Base-by-base conservation (phyloP, 2,888 invertebrate species). In the Tanaodytes sp. region DNA sequence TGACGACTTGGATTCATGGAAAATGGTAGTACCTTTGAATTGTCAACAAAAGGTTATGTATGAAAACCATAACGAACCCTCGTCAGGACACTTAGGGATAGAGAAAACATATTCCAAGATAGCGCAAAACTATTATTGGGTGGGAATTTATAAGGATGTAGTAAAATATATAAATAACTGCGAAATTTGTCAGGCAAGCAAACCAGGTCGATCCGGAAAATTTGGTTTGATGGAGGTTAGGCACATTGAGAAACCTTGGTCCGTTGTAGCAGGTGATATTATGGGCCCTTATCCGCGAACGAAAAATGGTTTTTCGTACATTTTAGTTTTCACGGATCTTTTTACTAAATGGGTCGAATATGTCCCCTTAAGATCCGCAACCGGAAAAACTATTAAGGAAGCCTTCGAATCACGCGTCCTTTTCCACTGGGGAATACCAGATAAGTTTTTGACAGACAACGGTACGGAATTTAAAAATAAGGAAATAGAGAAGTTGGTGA, bases 41-140 rank as follows among this genome's bases (percentile, higher is more conserved):
- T 1, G 2, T 12, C 5, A 3, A 15, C 2, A 2, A 3, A n/a
- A 37, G 9, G 15, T 37, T 19, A 40, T 40, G 40, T 11, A 19
- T 8, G 40, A 40, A 9, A 19, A 19, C 19, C 19, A 40, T 6
- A 14, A 46, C 5, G 27, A 27, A n/a, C n/a, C 33, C 18, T 19
- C 3, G 11, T 18, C 40, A 11, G 40, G 40, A 8, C 40, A 40
- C n/a, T 8, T 19, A n/a, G 40, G 40, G 1, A 19, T 40, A 2
- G 49, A 49, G 3, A 49, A 49, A 36, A 37, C 49, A 12, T 40
- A 40, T 39, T 3, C 39, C 9, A 27, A 2, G 12, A 30, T 36
- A 6, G 19, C 18, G 39, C 15, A 37, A 27, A 12, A 15, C 12
- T 27, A 27, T 27, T 39, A 16, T 39, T 20, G 18, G 19, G 20